Conservation (phyloP, 2,113 vertebrate genomes). For the Sporophila hypoxantha region DNA sequence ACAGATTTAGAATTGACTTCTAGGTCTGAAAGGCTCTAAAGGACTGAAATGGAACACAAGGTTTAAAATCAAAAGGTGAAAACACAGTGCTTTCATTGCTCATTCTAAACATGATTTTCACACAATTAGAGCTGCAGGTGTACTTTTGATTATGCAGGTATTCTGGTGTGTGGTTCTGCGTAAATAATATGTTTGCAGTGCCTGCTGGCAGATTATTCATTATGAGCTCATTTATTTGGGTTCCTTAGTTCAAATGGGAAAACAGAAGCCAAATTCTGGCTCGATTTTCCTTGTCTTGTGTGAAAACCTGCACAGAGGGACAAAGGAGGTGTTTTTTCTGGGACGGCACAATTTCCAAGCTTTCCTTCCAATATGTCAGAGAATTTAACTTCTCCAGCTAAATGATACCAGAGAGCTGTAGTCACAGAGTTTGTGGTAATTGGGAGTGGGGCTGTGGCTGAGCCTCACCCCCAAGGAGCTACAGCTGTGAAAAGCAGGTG, state of each 20-base stretch:
- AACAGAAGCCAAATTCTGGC: neutral
- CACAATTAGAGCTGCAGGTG: conserved; percentile 41
- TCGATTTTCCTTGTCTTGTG: neutral
- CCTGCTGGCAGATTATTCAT: conserved; percentile 26
- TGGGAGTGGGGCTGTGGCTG: neutral
- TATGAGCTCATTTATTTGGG: conserved; percentile 51
- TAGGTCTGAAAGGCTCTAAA: neutral
- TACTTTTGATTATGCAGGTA: conserved; percentile 18
- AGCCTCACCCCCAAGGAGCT: neutral
- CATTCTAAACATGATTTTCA: neutral
- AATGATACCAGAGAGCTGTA: neutral
- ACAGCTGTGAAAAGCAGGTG: neutral
- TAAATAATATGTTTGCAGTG: conserved; percentile 3
- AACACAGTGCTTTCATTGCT: neutral
- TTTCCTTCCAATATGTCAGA: neutral
- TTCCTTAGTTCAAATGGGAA: neutral
- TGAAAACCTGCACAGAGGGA: neutral
- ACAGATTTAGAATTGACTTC: neutral
- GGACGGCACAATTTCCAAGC: neutral
- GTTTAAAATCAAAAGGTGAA: conserved; percentile 8
- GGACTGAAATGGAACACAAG: neutral
- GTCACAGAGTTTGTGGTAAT: neutral
- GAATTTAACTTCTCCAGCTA: neutral
- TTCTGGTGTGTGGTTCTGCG: neutral
- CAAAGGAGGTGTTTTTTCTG: neutral